These are phyloP conservation scores for Adelphocoris suturalis DNA, from an alignment of 2,888 invertebrate genomes.

Conservation along the genomic window DNA sequence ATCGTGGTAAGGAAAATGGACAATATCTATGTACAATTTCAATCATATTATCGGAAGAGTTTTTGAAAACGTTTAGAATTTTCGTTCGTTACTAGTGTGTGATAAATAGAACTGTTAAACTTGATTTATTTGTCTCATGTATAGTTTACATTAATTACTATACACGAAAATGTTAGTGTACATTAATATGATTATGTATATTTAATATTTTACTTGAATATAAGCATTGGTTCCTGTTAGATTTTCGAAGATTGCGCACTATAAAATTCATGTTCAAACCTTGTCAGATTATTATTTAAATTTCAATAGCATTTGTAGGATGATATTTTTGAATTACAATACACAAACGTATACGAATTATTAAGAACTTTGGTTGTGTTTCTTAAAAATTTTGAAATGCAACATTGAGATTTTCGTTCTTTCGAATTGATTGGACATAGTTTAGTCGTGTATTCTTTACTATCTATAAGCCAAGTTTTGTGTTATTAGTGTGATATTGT, in stretches of 20 bases:
- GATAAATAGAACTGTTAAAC: not conserved
- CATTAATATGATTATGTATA: not conserved
- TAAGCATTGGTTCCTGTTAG: conserved; percentile 28
- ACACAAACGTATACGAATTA: not conserved
- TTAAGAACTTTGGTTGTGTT: not conserved
- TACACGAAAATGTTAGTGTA: not conserved
- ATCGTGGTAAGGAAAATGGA: not conserved
- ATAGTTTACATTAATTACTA: not conserved
- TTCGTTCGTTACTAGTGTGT: not conserved
- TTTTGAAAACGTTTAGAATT: no score
- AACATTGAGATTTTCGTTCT: not conserved
- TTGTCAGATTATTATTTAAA: not conserved
- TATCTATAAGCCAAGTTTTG: conserved; percentile 38
- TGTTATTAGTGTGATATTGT: conserved; percentile 54
- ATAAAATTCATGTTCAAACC: not conserved
- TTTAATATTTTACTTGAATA: conserved; percentile 23
- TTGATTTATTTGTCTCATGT: not conserved
- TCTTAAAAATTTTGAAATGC: not conserved
- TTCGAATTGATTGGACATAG: conserved; percentile 1
- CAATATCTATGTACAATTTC: no score
- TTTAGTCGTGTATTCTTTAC: conserved; percentile 37
- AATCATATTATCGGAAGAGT: no score
- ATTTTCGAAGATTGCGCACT: not conserved
- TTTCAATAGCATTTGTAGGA: not conserved
- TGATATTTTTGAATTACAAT: not conserved